A percentile compares a stretch with the other conserved stretches of the same genome.
These are phyloP conservation scores for Anguilla pacifica DNA, from an alignment of 2,797 vertebrate genomes.

Conservation along the genomic window DNA sequence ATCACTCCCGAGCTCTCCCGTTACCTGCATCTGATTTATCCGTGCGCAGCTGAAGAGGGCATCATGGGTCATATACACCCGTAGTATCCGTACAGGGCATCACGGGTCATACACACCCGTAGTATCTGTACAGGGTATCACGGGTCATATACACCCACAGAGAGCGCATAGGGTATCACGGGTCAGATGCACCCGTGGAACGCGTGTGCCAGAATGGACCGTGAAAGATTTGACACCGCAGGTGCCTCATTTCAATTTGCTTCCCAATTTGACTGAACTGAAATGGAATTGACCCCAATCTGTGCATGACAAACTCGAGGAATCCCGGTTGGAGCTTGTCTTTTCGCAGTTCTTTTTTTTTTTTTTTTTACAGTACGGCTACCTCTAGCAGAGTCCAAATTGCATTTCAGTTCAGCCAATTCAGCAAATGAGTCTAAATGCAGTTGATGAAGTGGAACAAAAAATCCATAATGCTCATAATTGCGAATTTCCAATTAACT, in stretches of 20 bases:
- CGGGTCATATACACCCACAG: no score
- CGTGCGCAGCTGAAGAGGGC: background rate
- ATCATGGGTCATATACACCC: no score
- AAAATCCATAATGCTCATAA: background rate
- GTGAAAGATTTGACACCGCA: background rate
- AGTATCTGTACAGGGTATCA: no score
- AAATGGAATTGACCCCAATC: background rate
- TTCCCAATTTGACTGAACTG: background rate
- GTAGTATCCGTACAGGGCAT: no score
- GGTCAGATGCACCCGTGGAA: background rate
- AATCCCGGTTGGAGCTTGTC: background rate
- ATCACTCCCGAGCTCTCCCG: background rate
- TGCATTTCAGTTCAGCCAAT: background rate
- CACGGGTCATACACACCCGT: no score
- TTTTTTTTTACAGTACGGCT: background rate
- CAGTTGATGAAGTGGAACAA: background rate
- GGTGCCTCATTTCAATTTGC: background rate
- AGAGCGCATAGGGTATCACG: background rate
- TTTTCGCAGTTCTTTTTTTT: background rate
- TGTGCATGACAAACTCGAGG: background rate
- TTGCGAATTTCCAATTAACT: background rate
- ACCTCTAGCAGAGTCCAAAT: background rate
- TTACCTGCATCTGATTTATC: background rate
- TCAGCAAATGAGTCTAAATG: background rate
- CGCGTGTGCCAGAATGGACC: background rate